Percentiles rank a stretch among this genome's conserved stretches.
phyloP scores from a whole-genome alignment of 2,797 vertebrate species.

The Argyrosomus regius region DNA sequence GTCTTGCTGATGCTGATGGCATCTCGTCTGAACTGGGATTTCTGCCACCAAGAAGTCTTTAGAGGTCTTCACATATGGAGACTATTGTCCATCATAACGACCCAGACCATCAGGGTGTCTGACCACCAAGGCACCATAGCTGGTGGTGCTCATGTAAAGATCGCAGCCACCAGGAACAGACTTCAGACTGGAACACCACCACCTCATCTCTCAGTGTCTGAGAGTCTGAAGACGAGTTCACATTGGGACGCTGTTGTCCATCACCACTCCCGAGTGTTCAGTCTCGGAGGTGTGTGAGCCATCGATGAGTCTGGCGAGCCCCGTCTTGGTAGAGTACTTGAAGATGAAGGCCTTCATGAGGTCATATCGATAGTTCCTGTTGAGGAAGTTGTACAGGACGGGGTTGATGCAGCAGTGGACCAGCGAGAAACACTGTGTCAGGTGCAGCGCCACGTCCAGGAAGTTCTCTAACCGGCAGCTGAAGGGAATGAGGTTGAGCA shows the following conservation, averaged over 20 bases:
- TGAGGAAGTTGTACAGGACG: conserved; percentile 92
- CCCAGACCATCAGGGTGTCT: neutral
- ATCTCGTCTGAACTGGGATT: no score
- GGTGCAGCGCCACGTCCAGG: conserved; percentile 88
- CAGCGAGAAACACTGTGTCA: conserved; percentile 92
- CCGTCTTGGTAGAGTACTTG: conserved; percentile 93
- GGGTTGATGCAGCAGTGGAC: conserved; percentile 94
- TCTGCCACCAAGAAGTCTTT: no score
- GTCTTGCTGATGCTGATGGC: no score
- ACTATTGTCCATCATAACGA: neutral
- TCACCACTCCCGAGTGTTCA: conserved; percentile 84
- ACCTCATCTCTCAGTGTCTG: no score
- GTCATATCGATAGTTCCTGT: conserved; percentile 91
- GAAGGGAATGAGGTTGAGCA: conserved; percentile 88
- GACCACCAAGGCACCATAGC: no score
- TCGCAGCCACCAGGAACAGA: neutral
- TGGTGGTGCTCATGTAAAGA: no score
- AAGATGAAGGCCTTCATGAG: conserved; percentile 95
- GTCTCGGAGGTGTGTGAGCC: conserved; percentile 89
- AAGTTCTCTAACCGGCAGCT: conserved; percentile 91
- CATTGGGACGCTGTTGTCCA: conserved; percentile 59
- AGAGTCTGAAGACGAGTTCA: conserved; percentile 19
- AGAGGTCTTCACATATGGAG: no score
- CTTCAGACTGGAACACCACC: no score
- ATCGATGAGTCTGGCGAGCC: conserved; percentile 90